Base-by-base conservation (phyloP, 2,797 vertebrate species). In the Mycteria americana region DNA sequence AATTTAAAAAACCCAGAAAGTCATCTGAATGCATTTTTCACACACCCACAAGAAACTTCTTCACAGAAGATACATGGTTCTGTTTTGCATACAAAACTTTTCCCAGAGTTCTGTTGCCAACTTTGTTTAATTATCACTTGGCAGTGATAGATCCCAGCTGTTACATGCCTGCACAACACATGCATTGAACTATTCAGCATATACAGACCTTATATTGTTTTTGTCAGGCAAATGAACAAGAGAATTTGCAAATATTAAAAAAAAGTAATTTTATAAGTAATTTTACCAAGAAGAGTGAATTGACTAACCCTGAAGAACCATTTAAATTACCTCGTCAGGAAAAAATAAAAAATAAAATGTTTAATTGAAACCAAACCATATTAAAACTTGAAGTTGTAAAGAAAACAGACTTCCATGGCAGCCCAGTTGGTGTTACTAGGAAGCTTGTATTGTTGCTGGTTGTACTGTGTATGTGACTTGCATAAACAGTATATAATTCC, bases 101-200 rank as follows among this genome's bases (percentile, higher is more conserved):
- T 91, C 43, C 75, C 17, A 75, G 78, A 83, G 28, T 93, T 89
- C n/a, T 64, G 7, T 60, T 96, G 88, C 91, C 86, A 82, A 91
- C 39, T 95, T 95, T 80, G 81, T 60, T 92, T 94, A 96, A 96
- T 96, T 97, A 93, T 64, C 77, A 41, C 37, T 96, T 96, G 92
- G 91, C 95, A 95, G 25, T 88, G 72, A 91, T 88, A 94, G 83
- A 95, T 85, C 92, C 89, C 94, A 97, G 95, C 89, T 96, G 91
- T 92, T 94, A 85, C 57, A 91, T 81, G 85, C n/a, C 85, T 92
- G 82, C 85, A 76, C 37, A 92, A 50, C 60, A 89, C 80, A 95
- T 50, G 63, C 53, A 77, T 94, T 53, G 59, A 93, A 72, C 78
- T 87, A 43, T 92, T 91, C 68, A 89, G 68, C 24, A 28, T 81